phyloP scores from a whole-genome alignment of 2,888 invertebrate genomes.

The Cerceris rybyensis region DNA sequence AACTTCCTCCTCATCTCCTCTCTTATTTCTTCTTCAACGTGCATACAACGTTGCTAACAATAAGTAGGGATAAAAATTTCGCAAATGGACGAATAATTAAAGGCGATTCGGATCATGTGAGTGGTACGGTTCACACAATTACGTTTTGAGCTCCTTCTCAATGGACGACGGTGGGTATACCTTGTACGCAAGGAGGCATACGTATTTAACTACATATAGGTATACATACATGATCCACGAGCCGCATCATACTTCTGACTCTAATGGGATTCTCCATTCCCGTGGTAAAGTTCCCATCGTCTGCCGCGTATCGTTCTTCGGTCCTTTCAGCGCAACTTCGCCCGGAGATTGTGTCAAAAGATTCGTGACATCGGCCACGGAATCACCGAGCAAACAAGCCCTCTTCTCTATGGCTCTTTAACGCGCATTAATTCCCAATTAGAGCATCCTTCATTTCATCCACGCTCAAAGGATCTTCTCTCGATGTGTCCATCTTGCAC shows the following conservation, averaged over 20 bases:
- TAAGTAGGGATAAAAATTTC: slow-evolving; percentile 59
- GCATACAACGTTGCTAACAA: background rate
- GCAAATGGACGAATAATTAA: slow-evolving; percentile 73
- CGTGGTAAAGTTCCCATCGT: slow-evolving; percentile 80
- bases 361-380: slow-evolving; percentile 53
- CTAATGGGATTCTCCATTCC: slow-evolving; percentile 73
- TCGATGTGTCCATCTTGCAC: background rate
- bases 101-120: slow-evolving; percentile 73
- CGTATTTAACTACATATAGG: background rate
- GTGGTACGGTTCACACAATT: slow-evolving; percentile 77
- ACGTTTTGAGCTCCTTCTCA: slow-evolving; percentile 67
- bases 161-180: slow-evolving; percentile 67
- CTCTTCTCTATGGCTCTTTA: slow-evolving; percentile 2
- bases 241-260: slow-evolving; percentile 57
- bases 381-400: background rate
- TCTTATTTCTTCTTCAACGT: no score
- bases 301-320: slow-evolving; percentile 61
- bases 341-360: slow-evolving; percentile 72
- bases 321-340: slow-evolving; percentile 64
- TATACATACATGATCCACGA: slow-evolving; percentile 21
- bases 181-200: slow-evolving; percentile 32
- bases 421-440: slow-evolving; percentile 13
- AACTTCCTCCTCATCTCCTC: no score
- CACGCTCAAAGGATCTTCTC: slow-evolving; percentile 3
- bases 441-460: slow-evolving; percentile 5